Conservation (phyloP, 2,888 invertebrate species). For the Spilosoma lubricipeda region DNA sequence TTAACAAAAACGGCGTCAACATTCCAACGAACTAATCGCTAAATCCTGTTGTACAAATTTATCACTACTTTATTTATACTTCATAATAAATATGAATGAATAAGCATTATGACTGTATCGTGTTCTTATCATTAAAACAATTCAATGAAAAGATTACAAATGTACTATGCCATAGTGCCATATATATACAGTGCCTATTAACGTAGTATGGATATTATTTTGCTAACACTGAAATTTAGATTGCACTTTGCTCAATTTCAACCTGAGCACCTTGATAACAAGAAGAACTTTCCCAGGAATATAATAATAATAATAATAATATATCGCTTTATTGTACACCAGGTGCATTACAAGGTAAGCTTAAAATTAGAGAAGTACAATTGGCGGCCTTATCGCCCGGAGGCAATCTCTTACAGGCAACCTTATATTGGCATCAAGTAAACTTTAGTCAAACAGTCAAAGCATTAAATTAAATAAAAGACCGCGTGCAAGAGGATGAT, state of each 20-base stretch:
- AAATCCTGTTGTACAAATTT: background rate
- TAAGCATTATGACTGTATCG: background rate
- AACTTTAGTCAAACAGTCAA: too few relatives aligned
- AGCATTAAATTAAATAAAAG: background rate
- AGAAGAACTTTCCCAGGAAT: too few relatives aligned
- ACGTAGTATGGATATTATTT: background rate
- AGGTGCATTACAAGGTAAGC: too few relatives aligned
- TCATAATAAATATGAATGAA: conserved; percentile 1
- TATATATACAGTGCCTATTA: background rate
- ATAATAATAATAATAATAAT: too few relatives aligned
- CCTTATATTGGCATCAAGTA: too few relatives aligned
- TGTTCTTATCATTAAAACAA: background rate
- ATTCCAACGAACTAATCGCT: background rate
- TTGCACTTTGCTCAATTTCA: too few relatives aligned
- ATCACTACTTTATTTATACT: background rate
- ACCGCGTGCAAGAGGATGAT: background rate
- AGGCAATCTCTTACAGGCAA: too few relatives aligned
- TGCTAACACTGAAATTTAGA: background rate
- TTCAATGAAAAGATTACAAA: background rate
- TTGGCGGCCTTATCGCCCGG: too few relatives aligned
- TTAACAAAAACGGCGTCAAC: background rate
- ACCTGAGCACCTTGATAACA: too few relatives aligned
- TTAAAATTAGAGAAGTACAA: too few relatives aligned
- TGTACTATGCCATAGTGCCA: background rate
- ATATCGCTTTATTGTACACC: too few relatives aligned